phyloP scores from a whole-genome alignment of 2,888 invertebrate species.

The Dryocosmus kuriphilus region DNA sequence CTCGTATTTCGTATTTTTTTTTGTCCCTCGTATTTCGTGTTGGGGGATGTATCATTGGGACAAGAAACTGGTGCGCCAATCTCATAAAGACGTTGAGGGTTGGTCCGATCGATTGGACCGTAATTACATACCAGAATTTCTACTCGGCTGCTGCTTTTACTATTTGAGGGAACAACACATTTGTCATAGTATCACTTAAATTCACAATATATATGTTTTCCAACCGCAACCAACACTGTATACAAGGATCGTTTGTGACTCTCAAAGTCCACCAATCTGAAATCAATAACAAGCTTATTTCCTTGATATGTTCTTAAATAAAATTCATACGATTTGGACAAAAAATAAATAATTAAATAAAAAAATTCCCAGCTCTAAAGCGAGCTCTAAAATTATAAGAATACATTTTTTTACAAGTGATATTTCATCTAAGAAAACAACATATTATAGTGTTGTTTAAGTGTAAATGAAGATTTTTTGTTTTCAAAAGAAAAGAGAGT shows the following conservation, averaged over 20 bases:
- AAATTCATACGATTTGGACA: too few species aligned
- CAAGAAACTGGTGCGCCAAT: constrained; percentile 62
- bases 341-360: too few species aligned
- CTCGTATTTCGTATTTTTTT: too few species aligned
- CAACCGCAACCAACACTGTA: constrained; percentile 63
- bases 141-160: constrained; percentile 57
- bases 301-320: not conserved
- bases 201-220: constrained; percentile 63
- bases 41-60: constrained; percentile 62
- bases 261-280: not conserved
- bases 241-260: not conserved
- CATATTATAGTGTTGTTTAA: too few species aligned
- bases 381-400: too few species aligned
- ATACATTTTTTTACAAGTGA: too few species aligned
- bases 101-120: constrained; percentile 70
- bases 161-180: constrained; percentile 32
- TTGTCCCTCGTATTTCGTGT: constrained; percentile 59
- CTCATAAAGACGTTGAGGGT: constrained; percentile 66
- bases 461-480: too few species aligned
- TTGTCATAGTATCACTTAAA: constrained; percentile 49
- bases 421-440: too few species aligned
- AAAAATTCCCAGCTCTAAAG: too few species aligned
- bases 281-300: not conserved
- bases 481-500: not conserved
- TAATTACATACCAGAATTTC: constrained; percentile 74